Conservation (phyloP, 2,113 vertebrate genomes). For the Poecile atricapillus region DNA sequence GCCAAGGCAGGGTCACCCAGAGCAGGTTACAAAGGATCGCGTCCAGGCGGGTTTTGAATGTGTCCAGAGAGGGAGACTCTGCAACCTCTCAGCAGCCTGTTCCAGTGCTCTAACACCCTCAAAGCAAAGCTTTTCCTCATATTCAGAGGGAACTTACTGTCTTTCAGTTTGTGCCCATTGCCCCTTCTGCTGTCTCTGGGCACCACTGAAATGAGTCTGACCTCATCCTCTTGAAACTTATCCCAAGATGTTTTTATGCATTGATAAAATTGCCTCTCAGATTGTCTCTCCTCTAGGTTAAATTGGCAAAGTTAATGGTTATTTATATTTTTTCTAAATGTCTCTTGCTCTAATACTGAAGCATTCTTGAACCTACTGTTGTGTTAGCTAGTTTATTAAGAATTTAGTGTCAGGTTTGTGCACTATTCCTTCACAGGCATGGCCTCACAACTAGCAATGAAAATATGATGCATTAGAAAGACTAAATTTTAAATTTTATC, state of each 20-base stretch:
- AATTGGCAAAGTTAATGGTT: neutral
- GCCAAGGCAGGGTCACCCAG: neutral
- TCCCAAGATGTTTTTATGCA: neutral
- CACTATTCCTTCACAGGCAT: neutral
- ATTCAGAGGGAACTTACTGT: neutral
- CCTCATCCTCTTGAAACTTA: neutral
- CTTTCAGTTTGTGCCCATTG: neutral
- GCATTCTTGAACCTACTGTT: neutral
- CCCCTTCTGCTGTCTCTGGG: neutral
- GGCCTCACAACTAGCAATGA: neutral
- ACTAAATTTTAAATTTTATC: neutral
- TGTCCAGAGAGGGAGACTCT: neutral
- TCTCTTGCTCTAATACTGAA: neutral
- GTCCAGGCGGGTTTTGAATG: fast-evolving
- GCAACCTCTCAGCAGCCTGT: neutral
- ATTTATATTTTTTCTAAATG: neutral
- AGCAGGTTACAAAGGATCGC: neutral
- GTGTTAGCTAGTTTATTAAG: neutral
- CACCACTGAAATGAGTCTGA: neutral
- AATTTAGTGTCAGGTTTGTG: neutral
- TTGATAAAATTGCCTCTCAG: neutral
- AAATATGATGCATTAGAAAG: neutral
- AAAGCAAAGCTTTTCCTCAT: neutral
- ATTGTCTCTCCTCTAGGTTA: neutral
- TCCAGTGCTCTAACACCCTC: neutral